Conservation (phyloP, 2,113 vertebrate species). For the Eulacestoma nigropectus region DNA sequence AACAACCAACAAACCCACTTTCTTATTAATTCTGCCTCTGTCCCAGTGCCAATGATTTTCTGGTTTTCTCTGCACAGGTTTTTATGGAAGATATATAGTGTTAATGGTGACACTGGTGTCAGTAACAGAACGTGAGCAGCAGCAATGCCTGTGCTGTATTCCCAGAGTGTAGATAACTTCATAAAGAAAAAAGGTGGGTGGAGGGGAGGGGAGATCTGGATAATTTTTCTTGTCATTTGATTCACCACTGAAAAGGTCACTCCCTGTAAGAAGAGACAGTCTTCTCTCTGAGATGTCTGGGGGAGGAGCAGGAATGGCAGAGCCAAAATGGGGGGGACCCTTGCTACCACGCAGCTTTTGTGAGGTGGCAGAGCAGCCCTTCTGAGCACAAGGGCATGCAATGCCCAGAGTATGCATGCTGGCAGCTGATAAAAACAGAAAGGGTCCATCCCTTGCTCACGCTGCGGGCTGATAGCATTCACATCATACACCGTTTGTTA, state of each 20-base stretch:
- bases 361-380: conserved; percentile 25
- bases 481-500: conserved; percentile 74
- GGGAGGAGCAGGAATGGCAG: conserved; percentile 2
- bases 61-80: background rate
- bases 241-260: conserved; percentile 57
- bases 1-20: background rate
- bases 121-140: conserved; percentile 20
- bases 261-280: conserved; percentile 39
- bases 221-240: conserved; percentile 55
- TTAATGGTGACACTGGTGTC: conserved; percentile 45
- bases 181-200: conserved; percentile 47
- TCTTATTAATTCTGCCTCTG: conserved; percentile 9
- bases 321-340: background rate
- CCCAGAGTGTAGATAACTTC: conserved; percentile 31
- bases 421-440: conserved; percentile 54
- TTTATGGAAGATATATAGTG: background rate
- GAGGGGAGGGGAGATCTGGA: conserved; percentile 21
- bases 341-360: background rate
- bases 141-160: background rate
- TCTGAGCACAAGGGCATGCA: background rate
- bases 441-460: conserved; percentile 60
- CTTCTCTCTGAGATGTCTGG: background rate
- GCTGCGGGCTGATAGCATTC: conserved; percentile 71
- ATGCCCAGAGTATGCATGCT: background rate
- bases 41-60: background rate